Evolutionary conservation across 2,797 vertebrate species (phyloP), one percentile per base, ranked within the genome.

Genomic region (Crocidura indochinensis): DNA sequence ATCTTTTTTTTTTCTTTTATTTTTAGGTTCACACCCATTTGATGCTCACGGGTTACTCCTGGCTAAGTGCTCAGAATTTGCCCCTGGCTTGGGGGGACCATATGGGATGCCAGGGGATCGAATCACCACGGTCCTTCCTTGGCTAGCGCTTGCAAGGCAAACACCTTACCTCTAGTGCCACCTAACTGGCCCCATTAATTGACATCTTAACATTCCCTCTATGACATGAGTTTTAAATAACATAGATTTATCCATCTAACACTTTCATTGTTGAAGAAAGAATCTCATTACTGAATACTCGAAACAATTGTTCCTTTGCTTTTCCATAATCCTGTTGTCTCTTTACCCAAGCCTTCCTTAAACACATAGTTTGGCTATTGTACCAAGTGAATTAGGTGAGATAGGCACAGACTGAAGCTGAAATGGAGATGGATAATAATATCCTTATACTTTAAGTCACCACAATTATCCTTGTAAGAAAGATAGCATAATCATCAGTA

Each of bases 191-290:
- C n/a, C n/a, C n/a, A 12, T 24, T 62, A 15, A 2, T 6, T 87
- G 62, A 44, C 31, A 10, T 67, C 38, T 38, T 38, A 38, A 38
- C 38, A 38, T 38, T 38, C 38, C 5, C 38, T 38, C 38, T 38
- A 38, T 38, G 38, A 38, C 38, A 38, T 38, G 38, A 38, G 38
- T 38, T 38, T 38, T 5, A 38, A 38, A 38, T 38, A 38, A 38
- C 38, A 38, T 38, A 47, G 2, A 29, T 31, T 87, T 44, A 81
- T 81, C 0, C 22, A 71, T 68, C 1, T 4, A 71, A 6, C 26
- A 14, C 27, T 84, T 90, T 38, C 7, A 75, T 72, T 80, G 10
- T 64, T n/a, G 20, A 84, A 76, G 12, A n/a, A 84, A 76, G 38
- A 38, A 5, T 38, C 5, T 38, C 38, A 38, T 38, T 38, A 38